These are phyloP conservation scores for Podargus strigoides DNA, from an alignment of 2,797 vertebrate genomes.

Conservation along the genomic window DNA sequence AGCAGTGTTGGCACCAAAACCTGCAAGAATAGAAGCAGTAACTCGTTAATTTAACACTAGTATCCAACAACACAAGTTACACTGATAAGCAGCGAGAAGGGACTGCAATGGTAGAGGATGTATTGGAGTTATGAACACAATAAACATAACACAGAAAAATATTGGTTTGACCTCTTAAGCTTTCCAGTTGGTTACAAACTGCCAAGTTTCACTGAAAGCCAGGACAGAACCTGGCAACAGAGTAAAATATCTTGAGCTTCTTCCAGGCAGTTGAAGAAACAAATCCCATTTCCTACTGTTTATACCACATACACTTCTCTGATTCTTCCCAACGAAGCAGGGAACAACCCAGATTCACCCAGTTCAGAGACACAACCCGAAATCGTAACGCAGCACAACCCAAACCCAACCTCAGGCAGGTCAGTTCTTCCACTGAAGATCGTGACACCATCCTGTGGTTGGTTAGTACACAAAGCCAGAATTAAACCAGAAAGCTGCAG, in stretches of 20 bases:
- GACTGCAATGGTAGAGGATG: neutral
- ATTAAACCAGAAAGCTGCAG: neutral
- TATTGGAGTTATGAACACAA: neutral
- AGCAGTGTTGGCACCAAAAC: too few relatives aligned
- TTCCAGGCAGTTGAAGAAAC: neutral
- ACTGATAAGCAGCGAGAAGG: neutral
- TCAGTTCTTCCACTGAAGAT: neutral
- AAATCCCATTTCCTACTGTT: constrained; percentile 21
- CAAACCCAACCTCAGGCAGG: neutral
- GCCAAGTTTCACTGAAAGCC: neutral
- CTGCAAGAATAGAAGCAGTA: too few relatives aligned
- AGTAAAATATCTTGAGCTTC: neutral
- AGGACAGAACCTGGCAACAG: neutral
- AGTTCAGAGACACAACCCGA: neutral
- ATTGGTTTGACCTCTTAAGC: neutral
- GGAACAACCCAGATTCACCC: neutral
- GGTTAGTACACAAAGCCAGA: neutral
- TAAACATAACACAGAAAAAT: neutral
- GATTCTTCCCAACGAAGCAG: neutral
- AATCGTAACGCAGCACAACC: neutral
- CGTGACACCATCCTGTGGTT: neutral
- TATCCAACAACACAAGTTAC: fast-evolving
- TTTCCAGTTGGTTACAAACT: neutral
- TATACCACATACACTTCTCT: constrained; percentile 4
- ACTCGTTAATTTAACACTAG: too few relatives aligned